These are phyloP conservation scores for Nanorana parkeri DNA, from an alignment of 2,113 vertebrate genomes.

Conservation along the genomic window DNA sequence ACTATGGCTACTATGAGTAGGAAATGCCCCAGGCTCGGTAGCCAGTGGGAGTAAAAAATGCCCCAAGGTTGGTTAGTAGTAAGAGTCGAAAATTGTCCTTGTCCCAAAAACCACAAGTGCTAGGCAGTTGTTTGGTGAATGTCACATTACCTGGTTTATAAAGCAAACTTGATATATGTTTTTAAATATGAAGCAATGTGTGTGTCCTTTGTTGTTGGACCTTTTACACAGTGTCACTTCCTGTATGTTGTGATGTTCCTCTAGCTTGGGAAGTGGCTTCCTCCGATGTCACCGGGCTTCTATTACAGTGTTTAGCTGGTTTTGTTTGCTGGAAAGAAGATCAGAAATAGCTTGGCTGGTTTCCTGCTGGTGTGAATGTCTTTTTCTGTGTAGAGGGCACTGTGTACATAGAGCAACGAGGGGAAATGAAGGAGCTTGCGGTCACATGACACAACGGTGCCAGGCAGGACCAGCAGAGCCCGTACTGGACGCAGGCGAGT, in stretches of 20 bases:
- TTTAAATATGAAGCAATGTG: background rate
- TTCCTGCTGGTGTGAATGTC: background rate
- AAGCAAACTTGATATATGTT: no score
- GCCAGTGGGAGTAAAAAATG: no score
- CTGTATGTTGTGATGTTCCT: background rate
- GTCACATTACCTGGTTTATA: no score
- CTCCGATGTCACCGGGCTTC: no score
- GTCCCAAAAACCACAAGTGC: no score
- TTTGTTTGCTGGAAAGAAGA: background rate
- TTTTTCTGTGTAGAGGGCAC: conserved; percentile 30
- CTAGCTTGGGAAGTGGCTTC: background rate
- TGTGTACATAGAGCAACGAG: background rate
- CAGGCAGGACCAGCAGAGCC: conserved; percentile 8
- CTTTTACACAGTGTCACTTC: background rate
- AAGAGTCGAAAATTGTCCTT: no score
- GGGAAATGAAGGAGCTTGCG: background rate
- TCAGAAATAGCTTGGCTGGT: background rate
- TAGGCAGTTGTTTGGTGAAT: no score
- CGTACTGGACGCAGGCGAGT: background rate
- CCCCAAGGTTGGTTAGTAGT: no score
- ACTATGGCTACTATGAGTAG: no score
- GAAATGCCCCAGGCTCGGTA: no score
- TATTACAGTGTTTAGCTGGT: background rate
- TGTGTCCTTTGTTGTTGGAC: background rate
- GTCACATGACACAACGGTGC: conserved; percentile 14